These are phyloP conservation scores for Zapornia atra DNA, from an alignment of 2,113 vertebrate species.

Conservation along the genomic window DNA sequence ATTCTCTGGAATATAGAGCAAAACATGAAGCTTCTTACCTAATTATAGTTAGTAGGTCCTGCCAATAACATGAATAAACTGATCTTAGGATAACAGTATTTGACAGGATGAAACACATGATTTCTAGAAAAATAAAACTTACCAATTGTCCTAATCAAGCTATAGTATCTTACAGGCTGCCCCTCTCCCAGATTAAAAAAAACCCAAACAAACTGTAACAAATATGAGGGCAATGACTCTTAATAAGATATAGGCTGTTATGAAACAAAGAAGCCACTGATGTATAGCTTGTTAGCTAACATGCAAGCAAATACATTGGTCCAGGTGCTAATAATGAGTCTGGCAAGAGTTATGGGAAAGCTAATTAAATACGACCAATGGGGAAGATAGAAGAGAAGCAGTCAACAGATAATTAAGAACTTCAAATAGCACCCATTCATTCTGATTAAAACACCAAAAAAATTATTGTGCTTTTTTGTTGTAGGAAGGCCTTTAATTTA, in stretches of 20 bases:
- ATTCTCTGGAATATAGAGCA: background rate
- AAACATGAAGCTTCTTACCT: background rate
- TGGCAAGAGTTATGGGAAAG: background rate
- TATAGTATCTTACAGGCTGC: background rate
- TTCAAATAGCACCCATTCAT: slow-evolving; percentile 17
- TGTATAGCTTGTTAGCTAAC: background rate
- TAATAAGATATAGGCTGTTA: background rate
- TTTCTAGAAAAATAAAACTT: background rate
- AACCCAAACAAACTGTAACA: background rate
- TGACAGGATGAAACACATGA: background rate
- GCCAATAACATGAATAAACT: background rate
- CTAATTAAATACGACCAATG: background rate
- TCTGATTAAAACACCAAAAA: background rate
- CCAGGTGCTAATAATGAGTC: background rate
- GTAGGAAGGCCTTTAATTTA: background rate
- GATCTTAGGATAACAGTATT: background rate
- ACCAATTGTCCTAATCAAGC: background rate
- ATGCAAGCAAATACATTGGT: background rate
- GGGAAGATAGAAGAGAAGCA: background rate
- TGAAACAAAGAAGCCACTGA: background rate
- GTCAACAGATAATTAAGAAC: background rate
- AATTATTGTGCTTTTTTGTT: background rate
- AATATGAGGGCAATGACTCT: background rate
- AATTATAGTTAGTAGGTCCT: background rate
- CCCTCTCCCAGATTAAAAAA: background rate